These are phyloP conservation scores for Drosophila sp. DNA, from an alignment of 1,140 invertebrate species.

Conservation along the genomic window DNA sequence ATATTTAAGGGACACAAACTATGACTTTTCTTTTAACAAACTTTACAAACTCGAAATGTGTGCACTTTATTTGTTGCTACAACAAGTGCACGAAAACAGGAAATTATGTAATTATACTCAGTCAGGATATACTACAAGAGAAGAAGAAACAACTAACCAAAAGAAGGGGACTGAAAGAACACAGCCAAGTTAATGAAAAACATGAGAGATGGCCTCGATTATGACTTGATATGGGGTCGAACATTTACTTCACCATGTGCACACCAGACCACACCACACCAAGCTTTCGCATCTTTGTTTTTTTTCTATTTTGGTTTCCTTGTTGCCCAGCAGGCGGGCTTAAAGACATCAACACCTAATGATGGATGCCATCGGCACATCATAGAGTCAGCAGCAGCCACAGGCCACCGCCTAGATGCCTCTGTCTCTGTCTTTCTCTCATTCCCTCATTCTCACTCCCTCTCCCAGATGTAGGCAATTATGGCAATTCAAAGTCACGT, in stretches of 20 bases:
- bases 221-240: conserved; percentile 49
- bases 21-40: conserved; percentile 39
- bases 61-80: conserved; percentile 61
- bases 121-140: conserved; percentile 23
- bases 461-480: conserved; percentile 51
- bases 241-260: conserved; percentile 41
- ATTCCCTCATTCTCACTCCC: background rate
- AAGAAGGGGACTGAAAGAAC: background rate
- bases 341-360: conserved; percentile 64
- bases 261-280: background rate
- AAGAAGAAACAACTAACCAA: conserved; percentile 4
- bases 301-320: background rate
- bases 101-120: conserved; percentile 67
- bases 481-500: conserved; percentile 71
- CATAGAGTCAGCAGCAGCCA: conserved; percentile 24
- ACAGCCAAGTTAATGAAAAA: conserved; percentile 32
- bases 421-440: conserved; percentile 1
- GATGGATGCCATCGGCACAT: conserved; percentile 67
- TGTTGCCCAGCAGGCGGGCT: conserved; percentile 34
- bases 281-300: no score
- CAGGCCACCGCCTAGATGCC: conserved; percentile 1
- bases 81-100: conserved; percentile 24
- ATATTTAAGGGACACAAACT: conserved; percentile 32
- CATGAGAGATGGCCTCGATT: conserved; percentile 26
- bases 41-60: conserved; percentile 38